Percentiles rank a stretch among this genome's conserved stretches.
Conservation (phyloP, 2,888 invertebrate genomes). For the Drosophila infuscata region DNA sequence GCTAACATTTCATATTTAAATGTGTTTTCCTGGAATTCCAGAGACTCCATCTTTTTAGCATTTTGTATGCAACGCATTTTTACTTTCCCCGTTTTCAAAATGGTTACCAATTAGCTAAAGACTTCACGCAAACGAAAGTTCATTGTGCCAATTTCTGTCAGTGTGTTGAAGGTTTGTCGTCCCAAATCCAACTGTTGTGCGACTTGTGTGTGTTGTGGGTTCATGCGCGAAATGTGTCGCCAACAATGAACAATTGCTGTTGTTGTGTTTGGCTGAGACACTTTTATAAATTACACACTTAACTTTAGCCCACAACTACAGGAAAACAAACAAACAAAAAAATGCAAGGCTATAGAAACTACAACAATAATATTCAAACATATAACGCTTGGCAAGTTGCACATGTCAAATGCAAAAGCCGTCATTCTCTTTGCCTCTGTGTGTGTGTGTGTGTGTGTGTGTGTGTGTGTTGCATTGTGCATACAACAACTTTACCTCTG, state of each 20-base stretch:
- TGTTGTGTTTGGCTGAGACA: conserved; percentile 45
- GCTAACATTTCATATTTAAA: not conserved
- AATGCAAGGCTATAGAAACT: conserved; percentile 1
- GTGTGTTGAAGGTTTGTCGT: conserved; percentile 44
- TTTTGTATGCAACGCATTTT: not conserved
- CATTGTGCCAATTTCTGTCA: conserved; percentile 72
- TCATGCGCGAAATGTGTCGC: conserved; percentile 65
- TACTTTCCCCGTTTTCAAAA: conserved; percentile 43
- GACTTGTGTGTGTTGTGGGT: conserved; percentile 10
- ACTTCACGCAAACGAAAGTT: conserved; percentile 57
- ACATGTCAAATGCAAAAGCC: conserved; percentile 64
- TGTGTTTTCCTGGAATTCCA: not conserved
- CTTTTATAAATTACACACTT: conserved; percentile 80
- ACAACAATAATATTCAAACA: conserved; percentile 14
- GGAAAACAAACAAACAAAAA: conserved; percentile 13
- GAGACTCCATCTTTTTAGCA: not conserved
- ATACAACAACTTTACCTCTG: conserved; percentile 56
- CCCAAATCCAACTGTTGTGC: conserved; percentile 18
- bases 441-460: conserved; percentile 9
- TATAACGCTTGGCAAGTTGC: conserved; percentile 56
- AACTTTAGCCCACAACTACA: conserved; percentile 53
- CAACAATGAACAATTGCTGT: conserved; percentile 62
- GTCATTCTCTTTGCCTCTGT: conserved; percentile 38
- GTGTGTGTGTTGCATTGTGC: conserved; percentile 35
- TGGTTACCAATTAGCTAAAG: conserved; percentile 47